Conservation (phyloP, 2,797 vertebrate genomes). For the Syngnathus rostellatus region DNA sequence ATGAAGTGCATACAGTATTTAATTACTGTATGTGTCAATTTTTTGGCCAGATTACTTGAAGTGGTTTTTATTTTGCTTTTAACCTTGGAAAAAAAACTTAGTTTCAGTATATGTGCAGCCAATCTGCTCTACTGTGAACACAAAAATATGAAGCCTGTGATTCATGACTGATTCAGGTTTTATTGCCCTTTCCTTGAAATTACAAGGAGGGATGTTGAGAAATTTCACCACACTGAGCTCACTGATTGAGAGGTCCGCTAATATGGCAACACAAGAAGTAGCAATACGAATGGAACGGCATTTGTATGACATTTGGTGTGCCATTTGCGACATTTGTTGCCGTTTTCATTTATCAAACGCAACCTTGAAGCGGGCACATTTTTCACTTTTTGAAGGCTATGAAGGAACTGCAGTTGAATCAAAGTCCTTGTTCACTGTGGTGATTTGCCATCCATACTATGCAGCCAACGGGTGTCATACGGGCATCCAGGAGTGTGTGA, state of each 20-base stretch:
- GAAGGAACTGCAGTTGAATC: background rate
- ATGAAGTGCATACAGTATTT: background rate
- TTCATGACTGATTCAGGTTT: slow-evolving; percentile 24
- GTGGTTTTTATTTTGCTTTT: background rate
- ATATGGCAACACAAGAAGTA: slow-evolving; percentile 35
- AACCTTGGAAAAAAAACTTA: slow-evolving; percentile 41
- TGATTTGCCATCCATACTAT: slow-evolving; percentile 33
- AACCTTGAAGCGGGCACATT: slow-evolving; percentile 34
- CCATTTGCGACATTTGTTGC: slow-evolving; percentile 47
- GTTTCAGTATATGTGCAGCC: slow-evolving; percentile 23
- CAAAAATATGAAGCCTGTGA: slow-evolving; percentile 27
- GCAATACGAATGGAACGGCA: slow-evolving; percentile 54
- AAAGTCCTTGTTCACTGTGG: slow-evolving; percentile 34
- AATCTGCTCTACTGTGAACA: slow-evolving; percentile 5
- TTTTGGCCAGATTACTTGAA: slow-evolving; percentile 11
- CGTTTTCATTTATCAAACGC: slow-evolving; percentile 36
- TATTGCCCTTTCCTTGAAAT: slow-evolving; percentile 17
- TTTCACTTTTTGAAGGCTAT: slow-evolving; percentile 11
- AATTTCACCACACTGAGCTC: slow-evolving; percentile 27
- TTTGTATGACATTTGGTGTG: slow-evolving; percentile 64
- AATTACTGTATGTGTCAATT: background rate
- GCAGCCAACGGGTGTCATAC: background rate
- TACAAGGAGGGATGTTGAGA: slow-evolving; percentile 21
- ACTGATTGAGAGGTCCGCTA: slow-evolving; percentile 22
- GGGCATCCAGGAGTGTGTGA: background rate